Evolutionary conservation across 2,888 invertebrate species (phyloP), one percentile per base, ranked within the genome.

Genomic region (Drosophila prolongata): DNA sequence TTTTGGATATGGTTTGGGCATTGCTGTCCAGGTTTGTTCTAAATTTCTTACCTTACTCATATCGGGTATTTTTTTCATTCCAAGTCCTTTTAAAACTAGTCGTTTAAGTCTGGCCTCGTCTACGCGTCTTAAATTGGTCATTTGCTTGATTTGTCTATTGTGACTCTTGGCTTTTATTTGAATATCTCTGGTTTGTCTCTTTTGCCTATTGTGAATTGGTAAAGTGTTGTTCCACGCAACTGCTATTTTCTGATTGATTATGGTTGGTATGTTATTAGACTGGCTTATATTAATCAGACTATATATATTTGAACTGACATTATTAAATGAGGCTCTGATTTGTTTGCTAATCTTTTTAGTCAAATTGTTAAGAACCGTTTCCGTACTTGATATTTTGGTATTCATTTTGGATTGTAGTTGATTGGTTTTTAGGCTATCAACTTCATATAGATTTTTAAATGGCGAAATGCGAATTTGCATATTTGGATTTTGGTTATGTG

Each of bases 81-180:
- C 89, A 49, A 91, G 82, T 38, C 91, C 92, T 30, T 84, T 77
- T 85, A 91, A 85, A 37, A 92, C 82, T 38, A 92, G 77, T 62
- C 89, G 71, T 6, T 83, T 77, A 11, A 91, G 76, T 56, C 87
- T 85, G 11, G 72, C 62, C 46, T 83, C 76, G 73, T 90, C 87
- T 42, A 77, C 52, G 16, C 50, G 35, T 11, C n/a, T 27, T 30
- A 3, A 11, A n/a, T 24, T 11, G 13, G 37, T 53, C 14, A 42
- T 56, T 13, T 57, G 10, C 8, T 30, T 42, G 1, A 27, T 2
- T 1, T 16, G 19, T 11, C 43, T 42, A 13, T 27, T 61, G 4
- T 49, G 40, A 14, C 13, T 34, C 11, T 34, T 47, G 24, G 27
- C 53, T 37, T 38, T 16, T 34, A 47, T 9, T 3, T 5, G 6